Base-by-base conservation (phyloP, 1,140 invertebrate genomes). In the Calliphora vicina region DNA sequence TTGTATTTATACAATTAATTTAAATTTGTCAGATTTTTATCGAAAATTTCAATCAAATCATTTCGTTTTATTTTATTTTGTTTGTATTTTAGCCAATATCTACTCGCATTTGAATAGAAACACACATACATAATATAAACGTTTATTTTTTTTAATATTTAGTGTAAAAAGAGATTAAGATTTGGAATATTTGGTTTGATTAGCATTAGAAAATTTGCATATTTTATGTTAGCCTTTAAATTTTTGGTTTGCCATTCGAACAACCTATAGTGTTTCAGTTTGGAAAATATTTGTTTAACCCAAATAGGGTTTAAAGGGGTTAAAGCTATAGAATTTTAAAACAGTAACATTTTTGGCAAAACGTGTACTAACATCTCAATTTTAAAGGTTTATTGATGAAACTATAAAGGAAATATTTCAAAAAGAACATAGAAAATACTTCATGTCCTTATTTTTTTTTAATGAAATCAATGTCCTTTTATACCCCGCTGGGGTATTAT, bases 21-120 rank as follows among this genome's bases (percentile, higher is more conserved):
- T 78, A 78, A 78, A 78, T 78, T 78, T 78, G 74, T 78, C 74
- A 78, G 74, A 78, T 78, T 78, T 78, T 78, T 78, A 78, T 78
- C 74, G 74, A 78, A 78, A 45, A 23, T 78, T 78, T 78, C 74
- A 78, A 78, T 78, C 74, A 78, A 78, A 43, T 78, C 74, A 43
- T 20, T 67, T 10, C 9, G 61, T 67, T 20, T 67, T 25, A 23
- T 67, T 67, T 25, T 67, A 12, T 67, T 67, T 23, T 67, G 61
- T 57, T n/a, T 57, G 50, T 57, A 57, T 57, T 57, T 6, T 57
- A 57, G 0, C 6, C 35, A 35, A 57, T n/a, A n/a, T 57, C n/a
- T 57, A 15, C 15, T 57, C 15, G 2, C 17, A 57, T n/a, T 57
- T 57, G 50, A 57, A 35, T 35, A 35, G 35, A n/a, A n/a, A n/a